A percentile compares a stretch with the other conserved stretches of the same genome.
These are phyloP conservation scores for Blastomussa wellsi DNA, from an alignment of 92 coral and sea anemone species.

Conservation along the genomic window DNA sequence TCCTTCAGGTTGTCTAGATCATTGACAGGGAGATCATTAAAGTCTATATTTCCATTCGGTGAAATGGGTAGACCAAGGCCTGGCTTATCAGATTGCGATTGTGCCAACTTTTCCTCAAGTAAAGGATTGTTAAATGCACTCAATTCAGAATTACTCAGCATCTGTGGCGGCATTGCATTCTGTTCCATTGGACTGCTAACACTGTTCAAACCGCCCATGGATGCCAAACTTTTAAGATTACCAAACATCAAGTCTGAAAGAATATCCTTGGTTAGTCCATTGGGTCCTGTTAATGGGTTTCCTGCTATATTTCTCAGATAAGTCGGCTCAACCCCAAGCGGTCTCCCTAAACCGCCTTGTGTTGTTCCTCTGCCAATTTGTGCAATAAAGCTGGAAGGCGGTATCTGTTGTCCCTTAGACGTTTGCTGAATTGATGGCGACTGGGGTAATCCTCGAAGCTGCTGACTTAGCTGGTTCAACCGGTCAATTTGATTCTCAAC, in stretches of 20 bases:
- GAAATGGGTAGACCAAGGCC: slow-evolving; percentile 40
- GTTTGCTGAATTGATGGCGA: slow-evolving; percentile 9
- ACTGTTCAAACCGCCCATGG: slow-evolving; percentile 29
- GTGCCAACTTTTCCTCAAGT: neutral
- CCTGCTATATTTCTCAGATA: slow-evolving; percentile 48
- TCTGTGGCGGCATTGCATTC: slow-evolving; percentile 24
- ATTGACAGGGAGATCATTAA: slow-evolving; percentile 13
- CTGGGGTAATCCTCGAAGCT: slow-evolving; percentile 27
- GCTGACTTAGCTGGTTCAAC: slow-evolving; percentile 34
- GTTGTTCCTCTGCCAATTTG: neutral
- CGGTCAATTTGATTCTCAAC: slow-evolving; percentile 39
- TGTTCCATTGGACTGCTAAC: slow-evolving; percentile 30
- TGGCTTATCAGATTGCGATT: slow-evolving; percentile 20
- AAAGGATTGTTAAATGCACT: slow-evolving; percentile 23
- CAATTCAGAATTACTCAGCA: slow-evolving; percentile 6
- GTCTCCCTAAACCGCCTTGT: slow-evolving; percentile 1
- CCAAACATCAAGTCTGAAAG: slow-evolving; percentile 84
- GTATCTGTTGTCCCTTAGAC: slow-evolving; percentile 11
- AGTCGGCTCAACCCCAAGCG: slow-evolving; percentile 25
- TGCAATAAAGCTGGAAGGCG: slow-evolving; percentile 6
- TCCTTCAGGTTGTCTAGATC: slow-evolving; percentile 20
- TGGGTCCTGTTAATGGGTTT: slow-evolving; percentile 81
- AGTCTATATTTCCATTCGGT: slow-evolving; percentile 22
- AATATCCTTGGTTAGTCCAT: slow-evolving; percentile 75
- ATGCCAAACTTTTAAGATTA: slow-evolving; percentile 63